Percentiles rank a stretch among this genome's conserved stretches.
These are phyloP conservation scores for Drosophila arizonae DNA, from an alignment of 1,140 invertebrate genomes.

Conservation along the genomic window DNA sequence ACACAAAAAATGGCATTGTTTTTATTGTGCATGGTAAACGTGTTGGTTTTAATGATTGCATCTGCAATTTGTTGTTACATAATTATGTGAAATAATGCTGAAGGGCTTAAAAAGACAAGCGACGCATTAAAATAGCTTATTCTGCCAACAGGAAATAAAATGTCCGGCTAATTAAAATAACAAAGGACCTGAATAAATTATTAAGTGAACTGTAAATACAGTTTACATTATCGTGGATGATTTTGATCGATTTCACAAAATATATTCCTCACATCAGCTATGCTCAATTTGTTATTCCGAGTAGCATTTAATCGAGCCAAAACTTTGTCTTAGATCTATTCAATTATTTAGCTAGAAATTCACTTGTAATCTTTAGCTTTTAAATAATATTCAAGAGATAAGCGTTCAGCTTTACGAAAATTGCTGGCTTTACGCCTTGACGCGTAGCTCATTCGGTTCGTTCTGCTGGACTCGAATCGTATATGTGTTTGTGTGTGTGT, in stretches of 20 bases:
- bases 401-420: neutral
- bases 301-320: neutral
- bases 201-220: neutral
- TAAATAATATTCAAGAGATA: conserved; percentile 1
- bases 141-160: conserved; percentile 5
- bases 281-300: neutral
- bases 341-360: neutral
- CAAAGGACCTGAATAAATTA: neutral
- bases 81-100: conserved; percentile 41
- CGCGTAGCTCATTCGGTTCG: conserved; percentile 21
- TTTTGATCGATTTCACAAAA: neutral
- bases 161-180: neutral
- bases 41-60: conserved; percentile 27
- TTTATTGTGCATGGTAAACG: conserved; percentile 17
- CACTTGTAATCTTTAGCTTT: neutral
- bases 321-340: neutral
- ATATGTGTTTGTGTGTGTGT: neutral
- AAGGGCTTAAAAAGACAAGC: conserved; percentile 27
- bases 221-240: neutral
- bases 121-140: conserved; percentile 43
- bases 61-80: conserved; percentile 46
- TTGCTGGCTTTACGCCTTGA: conserved; percentile 4
- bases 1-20: conserved; percentile 10
- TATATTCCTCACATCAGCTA: no score
- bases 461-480: conserved; percentile 1